Base-by-base conservation (phyloP, 2,797 vertebrate genomes). In the Hipposideros larvatus region DNA sequence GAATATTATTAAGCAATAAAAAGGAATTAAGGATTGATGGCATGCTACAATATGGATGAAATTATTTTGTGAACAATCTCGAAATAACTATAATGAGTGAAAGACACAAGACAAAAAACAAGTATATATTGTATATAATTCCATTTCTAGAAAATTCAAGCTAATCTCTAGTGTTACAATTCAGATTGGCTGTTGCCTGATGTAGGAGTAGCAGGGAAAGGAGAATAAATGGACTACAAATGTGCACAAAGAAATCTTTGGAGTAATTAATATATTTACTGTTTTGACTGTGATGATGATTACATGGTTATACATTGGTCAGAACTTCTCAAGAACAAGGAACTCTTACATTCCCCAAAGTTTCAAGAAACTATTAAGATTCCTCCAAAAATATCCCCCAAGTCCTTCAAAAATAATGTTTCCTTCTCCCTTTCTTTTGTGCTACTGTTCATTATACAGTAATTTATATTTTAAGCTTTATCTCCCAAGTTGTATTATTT, bases 401-500 rank as follows among this genome's bases (percentile, higher is more conserved):
- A 75, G 48, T 80, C 22, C 66, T 61, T 90, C 5, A 86, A 43
- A 96, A 90, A 26, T 61, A 51, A n/a, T 59, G 0, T 53, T 66
- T 55, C 4, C n/a, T 24, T 73, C 41, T 79, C 5, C 24, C 1
- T 79, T 80, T 86, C 10, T 53, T 86, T 90, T 46, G 6, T 8
- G 34, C 8, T 80, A 26, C 15, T 93, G 7, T 63, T 79, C 26
- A n/a, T 80, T 53, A 74, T 43, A 34, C 3, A 16, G 16, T 61
- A 22, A 66, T 73, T 90, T 90, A 75, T 70, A 82, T 82, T 75
- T 90, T 82, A 80, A 80, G 43, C 4, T 37, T 66, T 75, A 70
- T 87, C 41, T 80, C 66, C 82, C 90, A 63, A 46, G 34, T 82
- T 68, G 28, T 90, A 61, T 75, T 90, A 90, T 93, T 87, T 87